Conservation (phyloP, 2,797 vertebrate species). For the Discoglossus pictus region DNA sequence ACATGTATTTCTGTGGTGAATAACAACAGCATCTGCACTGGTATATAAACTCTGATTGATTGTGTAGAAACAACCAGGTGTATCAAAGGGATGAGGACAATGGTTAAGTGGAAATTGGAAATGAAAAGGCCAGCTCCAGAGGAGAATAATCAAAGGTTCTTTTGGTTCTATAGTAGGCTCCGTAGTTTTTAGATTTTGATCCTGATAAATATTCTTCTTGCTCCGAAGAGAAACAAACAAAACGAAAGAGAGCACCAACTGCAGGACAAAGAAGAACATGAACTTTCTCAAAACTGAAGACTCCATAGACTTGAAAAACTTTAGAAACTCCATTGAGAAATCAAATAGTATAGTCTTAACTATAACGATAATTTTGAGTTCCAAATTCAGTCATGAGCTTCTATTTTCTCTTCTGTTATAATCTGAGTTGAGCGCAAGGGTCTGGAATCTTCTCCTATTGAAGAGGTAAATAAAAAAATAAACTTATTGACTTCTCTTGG, state of each 20-base stretch:
- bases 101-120: fast-evolving
- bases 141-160: background rate
- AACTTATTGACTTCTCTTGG: no score
- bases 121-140: slow-evolving; percentile 61
- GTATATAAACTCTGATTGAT: background rate
- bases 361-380: no score
- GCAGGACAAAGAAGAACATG: background rate
- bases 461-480: no score
- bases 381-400: no score
- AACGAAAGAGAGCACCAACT: background rate
- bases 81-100: slow-evolving; percentile 26
- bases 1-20: slow-evolving; percentile 56
- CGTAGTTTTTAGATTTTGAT: background rate
- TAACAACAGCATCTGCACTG: slow-evolving; percentile 17
- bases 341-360: background rate
- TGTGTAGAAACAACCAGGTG: slow-evolving; percentile 32
- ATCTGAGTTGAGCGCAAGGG: no score
- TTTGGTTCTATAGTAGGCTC: background rate
- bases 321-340: background rate
- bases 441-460: no score
- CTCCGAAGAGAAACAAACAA: background rate
- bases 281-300: background rate
- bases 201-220: background rate
- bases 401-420: no score
- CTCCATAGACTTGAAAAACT: no score